These are phyloP conservation scores for Brachionus manjavacas DNA, from an alignment of 1,140 invertebrate genomes.

Conservation along the genomic window DNA sequence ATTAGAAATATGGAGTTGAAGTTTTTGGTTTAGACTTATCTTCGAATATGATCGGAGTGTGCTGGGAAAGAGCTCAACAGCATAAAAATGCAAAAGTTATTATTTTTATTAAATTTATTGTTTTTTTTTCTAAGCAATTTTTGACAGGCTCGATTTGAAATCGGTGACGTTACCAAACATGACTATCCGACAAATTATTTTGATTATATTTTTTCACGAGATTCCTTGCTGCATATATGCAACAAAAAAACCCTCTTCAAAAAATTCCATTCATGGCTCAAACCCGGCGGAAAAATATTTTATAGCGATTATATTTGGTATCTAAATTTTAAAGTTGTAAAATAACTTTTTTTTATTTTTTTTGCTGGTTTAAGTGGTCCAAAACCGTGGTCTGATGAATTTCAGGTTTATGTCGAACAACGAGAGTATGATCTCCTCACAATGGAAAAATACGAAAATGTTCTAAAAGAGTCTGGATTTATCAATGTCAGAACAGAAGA, in stretches of 20 bases:
- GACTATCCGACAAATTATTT: background rate
- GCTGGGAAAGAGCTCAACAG: constrained; percentile 52
- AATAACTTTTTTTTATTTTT: background rate
- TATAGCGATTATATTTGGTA: constrained; percentile 60
- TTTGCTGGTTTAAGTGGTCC: constrained; percentile 48
- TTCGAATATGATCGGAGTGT: constrained; percentile 64
- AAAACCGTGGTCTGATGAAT: constrained; percentile 54
- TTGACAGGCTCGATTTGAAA: constrained; percentile 40
- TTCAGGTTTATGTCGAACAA: constrained; percentile 59
- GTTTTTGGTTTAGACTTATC: constrained; percentile 64
- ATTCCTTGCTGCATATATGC: constrained; percentile 62
- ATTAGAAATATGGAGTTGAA: constrained; percentile 56
- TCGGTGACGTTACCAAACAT: constrained; percentile 26
- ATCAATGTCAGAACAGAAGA: constrained; percentile 51
- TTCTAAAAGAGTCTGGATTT: constrained; percentile 57
- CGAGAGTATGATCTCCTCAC: constrained; percentile 59
- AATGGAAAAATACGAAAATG: constrained; percentile 56
- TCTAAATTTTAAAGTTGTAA: background rate
- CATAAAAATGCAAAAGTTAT: constrained; percentile 46
- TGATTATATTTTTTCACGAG: constrained; percentile 22
- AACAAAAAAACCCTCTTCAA: constrained; percentile 62
- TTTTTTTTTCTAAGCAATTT: background rate
- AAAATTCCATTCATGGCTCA: constrained; percentile 62
- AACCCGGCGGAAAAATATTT: constrained; percentile 61
- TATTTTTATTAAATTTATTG: background rate